Evolutionary conservation across 2,113 vertebrate species (phyloP).

Genomic region (Crotalus horridus): DNA sequence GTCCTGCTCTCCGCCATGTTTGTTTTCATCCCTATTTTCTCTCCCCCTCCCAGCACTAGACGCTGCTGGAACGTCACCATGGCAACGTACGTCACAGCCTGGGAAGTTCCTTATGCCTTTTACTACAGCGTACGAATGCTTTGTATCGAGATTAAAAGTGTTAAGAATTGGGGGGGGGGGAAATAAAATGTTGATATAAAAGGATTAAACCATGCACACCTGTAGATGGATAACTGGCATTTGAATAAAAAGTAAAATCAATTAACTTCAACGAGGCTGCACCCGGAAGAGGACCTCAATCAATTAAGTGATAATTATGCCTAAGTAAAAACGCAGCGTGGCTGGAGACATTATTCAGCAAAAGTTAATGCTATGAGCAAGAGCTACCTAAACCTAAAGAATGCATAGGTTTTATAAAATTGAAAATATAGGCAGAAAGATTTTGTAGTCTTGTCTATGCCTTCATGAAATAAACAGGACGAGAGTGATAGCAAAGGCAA

Average conservation of each 20-base stretch:
- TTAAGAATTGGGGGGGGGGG: background rate
- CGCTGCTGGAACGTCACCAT: slow-evolving; percentile 57
- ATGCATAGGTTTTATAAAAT: background rate
- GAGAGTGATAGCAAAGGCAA: background rate
- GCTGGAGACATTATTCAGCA: background rate
- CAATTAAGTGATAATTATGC: background rate
- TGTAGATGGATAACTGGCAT: background rate
- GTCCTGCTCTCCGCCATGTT: slow-evolving; percentile 78
- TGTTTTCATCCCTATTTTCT: slow-evolving; percentile 57
- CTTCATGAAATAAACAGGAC: background rate
- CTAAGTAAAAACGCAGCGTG: background rate
- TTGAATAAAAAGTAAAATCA: background rate
- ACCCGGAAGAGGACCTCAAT: background rate
- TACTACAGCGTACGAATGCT: too few relatives aligned
- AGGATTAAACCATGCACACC: background rate
- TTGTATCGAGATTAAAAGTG: background rate
- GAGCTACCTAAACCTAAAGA: background rate
- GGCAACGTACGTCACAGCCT: slow-evolving; percentile 53
- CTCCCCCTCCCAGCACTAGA: slow-evolving; percentile 32
- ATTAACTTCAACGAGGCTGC: background rate
- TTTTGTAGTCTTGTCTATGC: background rate
- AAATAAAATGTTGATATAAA: background rate
- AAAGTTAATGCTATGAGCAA: background rate
- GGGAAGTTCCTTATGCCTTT: slow-evolving; percentile 28
- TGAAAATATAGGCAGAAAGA: background rate